Evolutionary conservation across 1,140 invertebrate species (phyloP).

Genomic region (Semibalanus balanoides): DNA sequence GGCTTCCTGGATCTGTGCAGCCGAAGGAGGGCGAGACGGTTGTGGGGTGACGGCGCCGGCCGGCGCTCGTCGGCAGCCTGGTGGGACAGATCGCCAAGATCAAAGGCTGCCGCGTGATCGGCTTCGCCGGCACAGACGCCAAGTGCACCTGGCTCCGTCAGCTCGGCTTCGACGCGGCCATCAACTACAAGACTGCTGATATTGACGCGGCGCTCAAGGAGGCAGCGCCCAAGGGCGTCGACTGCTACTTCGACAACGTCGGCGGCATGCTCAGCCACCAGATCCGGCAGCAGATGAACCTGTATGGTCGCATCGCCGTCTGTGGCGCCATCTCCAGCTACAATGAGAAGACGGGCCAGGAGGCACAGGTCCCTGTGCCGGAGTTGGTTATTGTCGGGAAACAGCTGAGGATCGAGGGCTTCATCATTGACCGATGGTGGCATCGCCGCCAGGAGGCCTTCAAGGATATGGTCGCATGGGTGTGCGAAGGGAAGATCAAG

Average conservation of each 20-base stretch:
- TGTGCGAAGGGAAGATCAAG: too few relatives aligned
- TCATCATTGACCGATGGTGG: conserved; percentile 36
- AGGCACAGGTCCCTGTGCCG: conserved; percentile 11
- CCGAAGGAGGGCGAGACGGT: conserved; percentile 50
- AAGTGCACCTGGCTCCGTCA: too few relatives aligned
- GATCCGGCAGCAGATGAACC: conserved; percentile 46
- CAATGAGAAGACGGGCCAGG: conserved; percentile 30
- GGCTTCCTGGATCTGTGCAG: conserved; percentile 49
- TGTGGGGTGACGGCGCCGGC: conserved; percentile 35
- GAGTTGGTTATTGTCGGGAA: conserved; percentile 29
- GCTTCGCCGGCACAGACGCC: too few relatives aligned
- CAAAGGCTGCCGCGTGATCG: too few relatives aligned
- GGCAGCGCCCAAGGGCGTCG: conserved; percentile 47
- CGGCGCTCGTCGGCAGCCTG: too few relatives aligned
- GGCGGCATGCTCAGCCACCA: conserved; percentile 46
- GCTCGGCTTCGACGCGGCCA: too few relatives aligned
- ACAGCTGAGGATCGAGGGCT: conserved; percentile 46
- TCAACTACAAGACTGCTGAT: too few relatives aligned
- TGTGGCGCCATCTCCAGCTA: conserved; percentile 49
- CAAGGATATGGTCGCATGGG: conserved; percentile 23
- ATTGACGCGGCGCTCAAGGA: too few relatives aligned
- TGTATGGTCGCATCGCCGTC: conserved; percentile 42
- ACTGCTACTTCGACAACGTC: too few relatives aligned
- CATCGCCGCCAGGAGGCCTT: conserved; percentile 23
- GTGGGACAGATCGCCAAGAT: too few relatives aligned